These are phyloP conservation scores for Osmerus eperlanus DNA, from an alignment of 2,113 vertebrate species.

Conservation along the genomic window DNA sequence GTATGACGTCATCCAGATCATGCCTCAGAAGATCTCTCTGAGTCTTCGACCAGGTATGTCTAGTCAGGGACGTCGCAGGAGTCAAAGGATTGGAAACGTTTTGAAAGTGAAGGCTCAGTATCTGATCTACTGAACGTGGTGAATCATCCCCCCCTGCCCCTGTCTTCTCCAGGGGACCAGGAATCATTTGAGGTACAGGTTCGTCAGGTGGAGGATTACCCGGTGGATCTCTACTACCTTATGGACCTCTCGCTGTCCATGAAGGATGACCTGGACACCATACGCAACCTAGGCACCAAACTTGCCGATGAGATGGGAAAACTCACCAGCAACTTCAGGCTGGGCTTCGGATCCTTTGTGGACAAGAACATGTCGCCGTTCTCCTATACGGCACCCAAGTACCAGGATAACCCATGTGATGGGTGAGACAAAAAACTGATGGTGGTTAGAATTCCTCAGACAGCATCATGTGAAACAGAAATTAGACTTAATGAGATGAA, in stretches of 20 bases:
- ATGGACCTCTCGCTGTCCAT: constrained; percentile 99
- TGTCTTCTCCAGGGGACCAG: constrained; percentile 75
- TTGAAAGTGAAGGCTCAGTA: too few species aligned
- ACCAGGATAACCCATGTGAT: constrained; percentile 91
- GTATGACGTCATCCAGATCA: constrained; percentile 84
- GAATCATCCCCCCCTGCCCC: not conserved
- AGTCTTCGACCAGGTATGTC: constrained; percentile 85
- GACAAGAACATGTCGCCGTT: constrained; percentile 98
- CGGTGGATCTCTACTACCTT: constrained; percentile 96
- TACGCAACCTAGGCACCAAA: constrained; percentile 90
- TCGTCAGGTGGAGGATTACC: constrained; percentile 95
- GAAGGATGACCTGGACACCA: constrained; percentile 94
- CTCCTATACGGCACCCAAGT: constrained; percentile 89
- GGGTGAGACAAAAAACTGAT: constrained; percentile 76
- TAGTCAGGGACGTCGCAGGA: not conserved
- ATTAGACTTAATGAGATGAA: not conserved
- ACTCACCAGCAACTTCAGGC: constrained; percentile 95
- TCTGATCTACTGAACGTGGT: too few species aligned
- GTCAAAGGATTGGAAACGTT: too few species aligned
- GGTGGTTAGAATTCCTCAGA: not conserved
- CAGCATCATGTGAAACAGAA: not conserved
- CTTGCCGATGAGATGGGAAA: constrained; percentile 93
- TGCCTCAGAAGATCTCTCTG: constrained; percentile 83
- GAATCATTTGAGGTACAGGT: constrained; percentile 87
- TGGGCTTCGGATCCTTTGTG: constrained; percentile 95